Conservation (phyloP, 1,140 invertebrate species). For the Saccostrea cuccullata region DNA sequence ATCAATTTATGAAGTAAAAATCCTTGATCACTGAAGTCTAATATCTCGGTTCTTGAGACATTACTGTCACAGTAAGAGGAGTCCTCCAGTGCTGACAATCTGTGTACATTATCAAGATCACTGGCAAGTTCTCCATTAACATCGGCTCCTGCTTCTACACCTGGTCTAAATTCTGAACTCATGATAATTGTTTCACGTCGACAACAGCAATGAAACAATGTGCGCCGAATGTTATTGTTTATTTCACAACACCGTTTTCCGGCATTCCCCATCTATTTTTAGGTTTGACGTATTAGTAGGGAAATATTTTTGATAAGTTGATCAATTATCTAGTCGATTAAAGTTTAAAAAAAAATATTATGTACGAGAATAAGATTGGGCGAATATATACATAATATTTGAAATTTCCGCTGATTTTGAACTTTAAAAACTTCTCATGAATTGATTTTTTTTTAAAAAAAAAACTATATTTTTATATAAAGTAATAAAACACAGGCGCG, state of each 20-base stretch:
- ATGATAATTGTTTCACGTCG: not conserved
- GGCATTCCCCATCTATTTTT: not conserved
- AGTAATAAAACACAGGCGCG: no score
- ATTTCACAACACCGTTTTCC: slow-evolving; percentile 28
- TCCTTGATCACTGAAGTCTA: slow-evolving; percentile 70
- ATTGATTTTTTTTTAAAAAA: no score
- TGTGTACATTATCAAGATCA: slow-evolving; percentile 44
- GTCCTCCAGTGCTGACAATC: slow-evolving; percentile 36
- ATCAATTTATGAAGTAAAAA: slow-evolving; percentile 67
- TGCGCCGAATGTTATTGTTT: not conserved
- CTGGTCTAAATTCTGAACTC: slow-evolving; percentile 54
- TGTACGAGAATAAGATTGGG: no score
- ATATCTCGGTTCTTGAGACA: slow-evolving; percentile 59
- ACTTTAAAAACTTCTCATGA: no score
- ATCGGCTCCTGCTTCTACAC: slow-evolving; percentile 58
- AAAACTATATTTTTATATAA: no score
- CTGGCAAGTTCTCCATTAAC: slow-evolving; percentile 58
- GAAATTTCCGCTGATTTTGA: no score
- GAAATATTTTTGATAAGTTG: not conserved
- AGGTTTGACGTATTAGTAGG: not conserved
- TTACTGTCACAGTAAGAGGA: not conserved
- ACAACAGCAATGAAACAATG: not conserved
- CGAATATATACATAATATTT: no score
- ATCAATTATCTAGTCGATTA: not conserved
- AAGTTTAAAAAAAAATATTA: no score